Conservation (phyloP, 2,113 vertebrate species). For the Riparia riparia region DNA sequence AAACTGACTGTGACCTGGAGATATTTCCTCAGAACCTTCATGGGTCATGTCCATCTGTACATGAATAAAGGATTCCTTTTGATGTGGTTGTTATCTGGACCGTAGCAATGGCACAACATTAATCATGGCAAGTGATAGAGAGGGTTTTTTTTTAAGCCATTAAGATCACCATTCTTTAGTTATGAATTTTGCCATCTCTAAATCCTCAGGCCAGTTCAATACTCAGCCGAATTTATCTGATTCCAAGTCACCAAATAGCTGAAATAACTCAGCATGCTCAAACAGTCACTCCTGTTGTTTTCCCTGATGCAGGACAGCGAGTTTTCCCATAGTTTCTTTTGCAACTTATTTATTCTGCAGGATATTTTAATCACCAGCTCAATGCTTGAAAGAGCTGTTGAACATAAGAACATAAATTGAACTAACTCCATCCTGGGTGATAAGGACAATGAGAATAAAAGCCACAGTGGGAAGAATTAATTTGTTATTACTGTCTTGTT, state of each 20-base stretch:
- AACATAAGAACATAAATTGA: background rate
- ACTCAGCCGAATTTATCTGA: background rate
- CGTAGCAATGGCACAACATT: background rate
- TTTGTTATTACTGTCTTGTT: background rate
- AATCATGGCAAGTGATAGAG: conserved; percentile 2
- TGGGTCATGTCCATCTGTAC: conserved; percentile 1
- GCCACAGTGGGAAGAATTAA: background rate
- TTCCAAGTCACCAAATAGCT: background rate
- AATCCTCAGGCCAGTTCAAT: background rate
- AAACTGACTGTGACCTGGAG: background rate
- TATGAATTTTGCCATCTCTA: background rate
- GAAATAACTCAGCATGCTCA: background rate
- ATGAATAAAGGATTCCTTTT: conserved; percentile 22
- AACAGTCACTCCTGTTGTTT: background rate
- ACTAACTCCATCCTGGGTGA: background rate
- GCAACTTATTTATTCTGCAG: background rate
- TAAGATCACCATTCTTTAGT: background rate
- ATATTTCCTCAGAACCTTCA: conserved; percentile 5
- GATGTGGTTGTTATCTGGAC: conserved; percentile 29
- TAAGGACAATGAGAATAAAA: background rate
- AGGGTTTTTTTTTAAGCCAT: background rate
- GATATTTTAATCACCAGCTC: background rate
- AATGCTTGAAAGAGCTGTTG: background rate
- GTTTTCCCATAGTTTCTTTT: background rate
- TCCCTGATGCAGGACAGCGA: background rate